Evolutionary conservation across 2,113 vertebrate genomes (phyloP), one percentile per base, ranked within the genome.

Genomic region (Pterocles orientalis): DNA sequence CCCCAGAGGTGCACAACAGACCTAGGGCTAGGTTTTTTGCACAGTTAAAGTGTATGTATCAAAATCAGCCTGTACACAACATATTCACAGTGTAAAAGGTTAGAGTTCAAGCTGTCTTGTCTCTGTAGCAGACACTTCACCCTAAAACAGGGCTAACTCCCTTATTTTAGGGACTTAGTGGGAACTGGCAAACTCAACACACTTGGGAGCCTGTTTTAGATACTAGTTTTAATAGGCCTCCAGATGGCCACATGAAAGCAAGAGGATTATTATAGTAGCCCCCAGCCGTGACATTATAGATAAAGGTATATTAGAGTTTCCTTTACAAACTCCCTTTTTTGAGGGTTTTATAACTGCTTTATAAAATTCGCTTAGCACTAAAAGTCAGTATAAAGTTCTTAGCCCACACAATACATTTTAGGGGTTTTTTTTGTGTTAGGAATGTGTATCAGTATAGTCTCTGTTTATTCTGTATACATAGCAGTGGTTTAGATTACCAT

Each of bases 201-300:
- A 91, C 97, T 98, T 98, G 97, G 97, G 97, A 98, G 97, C 97
- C 97, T 98, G 97, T 94, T 98, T 98, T 97, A 98, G 97, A 97
- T 97, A 97, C 95, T 96, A 88, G 95, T 97, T 98, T 98, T 98
- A 98, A 98, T 98, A 97, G 98, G 97, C 97, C 96, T 98, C 98
- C 98, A 98, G 98, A 98, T 98, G 98, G 98, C 94, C 95, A 97
- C 97, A 98, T 98, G 97, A 98, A 98, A 98, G 98, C 91, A 90
- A 97, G 97, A 97, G 97, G 96, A 97, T 98, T 98, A 98, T 98
- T 98, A 98, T 97, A 97, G 97, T 82, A 97, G 97, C 97, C 97
- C 96, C 98, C 98, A 98, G 94, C 97, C n/a, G 94, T 95, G 97
- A 96, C 94, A 96, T 98, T 97, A 97, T 95, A 98, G 97, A 97